Conservation (phyloP, 2,113 vertebrate genomes). For the Sinocyclocheilus maitianheensis region DNA sequence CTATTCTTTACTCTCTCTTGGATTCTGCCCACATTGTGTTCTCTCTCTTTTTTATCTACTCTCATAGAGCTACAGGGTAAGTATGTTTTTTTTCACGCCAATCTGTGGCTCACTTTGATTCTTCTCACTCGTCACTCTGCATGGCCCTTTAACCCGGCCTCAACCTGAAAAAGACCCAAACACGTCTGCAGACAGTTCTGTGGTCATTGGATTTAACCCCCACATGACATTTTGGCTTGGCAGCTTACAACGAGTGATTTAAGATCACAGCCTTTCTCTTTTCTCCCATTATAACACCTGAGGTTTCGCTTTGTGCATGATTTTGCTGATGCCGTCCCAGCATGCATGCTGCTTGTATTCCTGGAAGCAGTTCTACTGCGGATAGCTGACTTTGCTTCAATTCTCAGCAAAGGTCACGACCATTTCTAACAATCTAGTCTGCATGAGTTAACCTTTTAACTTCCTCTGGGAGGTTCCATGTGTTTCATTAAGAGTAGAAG, state of each 20-base stretch:
- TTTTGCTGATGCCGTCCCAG: conserved; percentile 37
- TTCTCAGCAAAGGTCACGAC: neutral
- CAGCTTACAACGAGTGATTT: neutral
- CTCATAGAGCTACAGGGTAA: conserved; percentile 77
- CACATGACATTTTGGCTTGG: neutral
- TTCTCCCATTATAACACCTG: conserved; percentile 23
- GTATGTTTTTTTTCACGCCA: conserved; percentile 60
- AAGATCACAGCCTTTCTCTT: neutral
- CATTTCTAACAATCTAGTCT: conserved; percentile 29
- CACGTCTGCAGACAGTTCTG: neutral
- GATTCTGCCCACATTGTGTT: conserved; percentile 52
- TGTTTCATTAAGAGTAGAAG: conserved; percentile 28
- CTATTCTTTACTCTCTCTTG: conserved; percentile 46
- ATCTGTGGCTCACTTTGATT: conserved; percentile 26
- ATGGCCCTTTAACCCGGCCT: conserved; percentile 7
- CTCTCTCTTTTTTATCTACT: conserved; percentile 25
- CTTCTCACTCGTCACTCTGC: conserved; percentile 16
- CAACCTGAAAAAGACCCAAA: neutral
- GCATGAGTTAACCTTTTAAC: conserved; percentile 52
- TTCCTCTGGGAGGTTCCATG: conserved; percentile 19
- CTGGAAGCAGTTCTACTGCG: conserved; percentile 21
- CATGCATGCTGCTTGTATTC: conserved; percentile 39
- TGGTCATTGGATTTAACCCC: neutral
- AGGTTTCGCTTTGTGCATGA: conserved; percentile 33
- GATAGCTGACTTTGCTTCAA: neutral